Evolutionary conservation across 1,140 invertebrate genomes (phyloP).

Genomic region (Telenomus remus): DNA sequence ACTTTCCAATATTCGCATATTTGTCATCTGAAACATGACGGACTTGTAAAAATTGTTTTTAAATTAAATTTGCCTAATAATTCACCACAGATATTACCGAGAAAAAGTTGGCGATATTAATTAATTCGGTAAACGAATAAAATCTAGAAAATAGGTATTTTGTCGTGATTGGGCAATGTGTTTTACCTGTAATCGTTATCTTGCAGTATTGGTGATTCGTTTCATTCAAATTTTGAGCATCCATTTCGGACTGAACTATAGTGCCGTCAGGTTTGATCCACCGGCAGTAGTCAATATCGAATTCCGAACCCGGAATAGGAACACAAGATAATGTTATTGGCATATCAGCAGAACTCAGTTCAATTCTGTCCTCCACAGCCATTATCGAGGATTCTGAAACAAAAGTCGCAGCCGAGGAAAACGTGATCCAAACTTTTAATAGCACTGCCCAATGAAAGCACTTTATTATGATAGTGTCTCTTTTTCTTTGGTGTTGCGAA

Average conservation of each 20-base stretch:
- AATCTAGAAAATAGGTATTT: no score
- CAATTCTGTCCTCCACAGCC: slow-evolving; percentile 38
- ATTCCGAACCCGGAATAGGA: slow-evolving; percentile 55
- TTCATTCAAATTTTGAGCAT: slow-evolving; percentile 55
- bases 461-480: slow-evolving; percentile 31
- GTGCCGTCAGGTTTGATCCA: slow-evolving; percentile 68
- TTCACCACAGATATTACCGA: no score
- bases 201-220: slow-evolving; percentile 55
- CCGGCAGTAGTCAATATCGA: slow-evolving; percentile 66
- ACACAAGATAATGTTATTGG: slow-evolving; percentile 51
- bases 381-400: slow-evolving; percentile 64
- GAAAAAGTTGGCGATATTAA: neutral
- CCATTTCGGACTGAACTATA: slow-evolving; percentile 58
- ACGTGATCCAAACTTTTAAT: slow-evolving; percentile 41
- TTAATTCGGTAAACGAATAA: no score
- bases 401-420: slow-evolving; percentile 26
- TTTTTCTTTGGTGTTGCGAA: no score
- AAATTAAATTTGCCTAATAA: slow-evolving; percentile 12
- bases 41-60: slow-evolving; percentile 14
- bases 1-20: slow-evolving; percentile 50
- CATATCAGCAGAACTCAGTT: slow-evolving; percentile 43
- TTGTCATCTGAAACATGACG: slow-evolving; percentile 44
- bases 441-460: slow-evolving; percentile 25
- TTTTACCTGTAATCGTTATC: slow-evolving; percentile 64
- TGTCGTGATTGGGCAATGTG: slow-evolving; percentile 12